These are phyloP conservation scores for Lepus timidus DNA, from an alignment of 2,113 vertebrate genomes.

Conservation along the genomic window DNA sequence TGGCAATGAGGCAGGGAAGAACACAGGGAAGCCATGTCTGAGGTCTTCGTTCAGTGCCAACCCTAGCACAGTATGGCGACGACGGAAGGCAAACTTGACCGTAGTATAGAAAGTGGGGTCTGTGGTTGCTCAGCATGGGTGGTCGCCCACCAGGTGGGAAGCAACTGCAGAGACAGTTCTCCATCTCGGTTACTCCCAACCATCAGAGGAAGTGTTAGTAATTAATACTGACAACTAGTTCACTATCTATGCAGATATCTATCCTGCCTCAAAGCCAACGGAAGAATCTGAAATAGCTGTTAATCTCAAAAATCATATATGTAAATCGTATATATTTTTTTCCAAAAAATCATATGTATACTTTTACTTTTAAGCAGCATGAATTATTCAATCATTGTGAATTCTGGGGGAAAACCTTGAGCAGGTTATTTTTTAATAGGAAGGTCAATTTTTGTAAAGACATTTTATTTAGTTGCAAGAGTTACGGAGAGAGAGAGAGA, in stretches of 20 bases:
- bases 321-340: not conserved
- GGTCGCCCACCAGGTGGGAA: slow-evolving; percentile 38
- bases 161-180: not conserved
- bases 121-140: slow-evolving; percentile 43
- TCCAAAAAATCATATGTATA: not conserved
- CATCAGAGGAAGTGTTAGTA: slow-evolving; percentile 44
- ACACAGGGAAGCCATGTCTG: slow-evolving; percentile 31
- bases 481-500: too few relatives aligned
- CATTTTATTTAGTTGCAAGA: too few relatives aligned
- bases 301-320: not conserved
- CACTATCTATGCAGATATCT: not conserved
- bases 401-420: slow-evolving; percentile 46
- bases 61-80: not conserved
- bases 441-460: not conserved
- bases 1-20: slow-evolving; percentile 56
- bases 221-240: not conserved
- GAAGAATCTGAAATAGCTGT: slow-evolving; percentile 52
- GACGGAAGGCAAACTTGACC: slow-evolving; percentile 50
- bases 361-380: not conserved
- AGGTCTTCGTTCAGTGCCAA: not conserved
- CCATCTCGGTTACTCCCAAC: not conserved
- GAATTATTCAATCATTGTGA: slow-evolving; percentile 1
- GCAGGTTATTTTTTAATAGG: not conserved
- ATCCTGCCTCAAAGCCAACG: not conserved
- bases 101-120: slow-evolving; percentile 41